phyloP scores from a whole-genome alignment of 1,140 invertebrate species.

The Nylanderia fulva region DNA sequence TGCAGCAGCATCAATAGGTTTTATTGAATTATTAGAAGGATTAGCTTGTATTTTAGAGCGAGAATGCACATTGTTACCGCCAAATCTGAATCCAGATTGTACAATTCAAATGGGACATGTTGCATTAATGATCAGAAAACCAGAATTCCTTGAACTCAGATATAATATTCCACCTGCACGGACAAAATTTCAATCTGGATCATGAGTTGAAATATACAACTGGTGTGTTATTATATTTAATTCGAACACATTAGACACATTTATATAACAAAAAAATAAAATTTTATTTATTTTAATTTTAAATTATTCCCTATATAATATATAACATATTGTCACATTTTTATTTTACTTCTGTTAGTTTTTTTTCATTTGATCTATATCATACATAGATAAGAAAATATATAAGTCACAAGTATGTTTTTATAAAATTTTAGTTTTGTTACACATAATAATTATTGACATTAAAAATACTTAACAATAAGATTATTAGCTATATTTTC shows the following conservation, averaged over 20 bases:
- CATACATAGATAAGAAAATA: not conserved
- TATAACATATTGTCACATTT: not conserved
- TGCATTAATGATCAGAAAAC: constrained; percentile 89
- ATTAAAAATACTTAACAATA: not conserved
- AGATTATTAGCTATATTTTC: constrained; percentile 33
- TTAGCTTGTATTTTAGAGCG: constrained; percentile 94
- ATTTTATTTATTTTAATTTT: constrained; percentile 27
- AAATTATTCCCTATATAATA: not conserved
- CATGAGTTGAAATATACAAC: constrained; percentile 24
- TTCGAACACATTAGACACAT: not conserved
- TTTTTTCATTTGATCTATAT: constrained; percentile 8
- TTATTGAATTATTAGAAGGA: constrained; percentile 92
- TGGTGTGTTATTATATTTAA: constrained; percentile 22
- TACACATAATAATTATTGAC: not conserved
- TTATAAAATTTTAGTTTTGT: constrained; percentile 31
- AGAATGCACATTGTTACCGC: constrained; percentile 93
- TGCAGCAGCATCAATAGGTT: constrained; percentile 96
- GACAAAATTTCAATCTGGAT: constrained; percentile 87
- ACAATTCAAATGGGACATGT: constrained; percentile 96
- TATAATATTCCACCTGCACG: constrained; percentile 89
- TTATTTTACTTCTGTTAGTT: constrained; percentile 24
- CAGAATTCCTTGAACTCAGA: constrained; percentile 88
- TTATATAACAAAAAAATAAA: constrained; percentile 34
- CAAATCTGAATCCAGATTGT: constrained; percentile 94
- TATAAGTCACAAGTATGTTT: not conserved